These are phyloP conservation scores for Arremon aurantiirostris DNA, from an alignment of 2,797 vertebrate genomes.

Conservation along the genomic window DNA sequence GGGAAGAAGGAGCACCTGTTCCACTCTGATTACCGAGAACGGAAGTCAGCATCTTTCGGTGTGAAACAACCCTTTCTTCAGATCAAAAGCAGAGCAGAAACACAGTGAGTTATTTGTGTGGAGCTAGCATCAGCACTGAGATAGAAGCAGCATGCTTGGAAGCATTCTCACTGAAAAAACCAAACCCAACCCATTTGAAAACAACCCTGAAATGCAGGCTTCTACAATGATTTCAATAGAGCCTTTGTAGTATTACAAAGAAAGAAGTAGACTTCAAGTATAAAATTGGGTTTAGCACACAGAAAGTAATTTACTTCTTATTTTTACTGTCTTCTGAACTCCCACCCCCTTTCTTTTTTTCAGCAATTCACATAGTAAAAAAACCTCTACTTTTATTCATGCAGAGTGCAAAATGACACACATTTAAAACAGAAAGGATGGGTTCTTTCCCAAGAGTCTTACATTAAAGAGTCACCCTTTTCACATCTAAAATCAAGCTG, in stretches of 20 bases:
- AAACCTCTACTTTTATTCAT: not conserved
- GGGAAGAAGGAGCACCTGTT: conserved; percentile 28
- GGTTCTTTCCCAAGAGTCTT: not conserved
- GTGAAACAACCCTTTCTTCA: conserved; percentile 11
- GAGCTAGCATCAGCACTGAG: not conserved
- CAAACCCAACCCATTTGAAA: not conserved
- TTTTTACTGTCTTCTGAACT: not conserved
- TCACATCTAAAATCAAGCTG: not conserved
- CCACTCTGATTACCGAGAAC: not conserved
- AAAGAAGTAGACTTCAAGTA: not conserved
- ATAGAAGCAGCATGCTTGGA: not conserved
- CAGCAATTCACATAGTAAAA: not conserved
- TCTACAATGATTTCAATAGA: not conserved
- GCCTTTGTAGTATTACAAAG: not conserved
- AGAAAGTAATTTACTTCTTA: not conserved
- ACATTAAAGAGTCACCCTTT: not conserved
- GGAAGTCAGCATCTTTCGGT: not conserved
- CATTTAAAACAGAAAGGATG: not conserved
- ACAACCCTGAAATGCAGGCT: not conserved
- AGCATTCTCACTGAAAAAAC: not conserved
- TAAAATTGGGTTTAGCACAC: not conserved
- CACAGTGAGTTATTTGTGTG: conserved; percentile 5
- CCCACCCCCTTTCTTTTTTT: not conserved
- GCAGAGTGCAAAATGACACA: not conserved
- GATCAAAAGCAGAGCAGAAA: conserved; percentile 40